Conservation (phyloP, 2,113 vertebrate species). For the Callospermophilus lateralis region DNA sequence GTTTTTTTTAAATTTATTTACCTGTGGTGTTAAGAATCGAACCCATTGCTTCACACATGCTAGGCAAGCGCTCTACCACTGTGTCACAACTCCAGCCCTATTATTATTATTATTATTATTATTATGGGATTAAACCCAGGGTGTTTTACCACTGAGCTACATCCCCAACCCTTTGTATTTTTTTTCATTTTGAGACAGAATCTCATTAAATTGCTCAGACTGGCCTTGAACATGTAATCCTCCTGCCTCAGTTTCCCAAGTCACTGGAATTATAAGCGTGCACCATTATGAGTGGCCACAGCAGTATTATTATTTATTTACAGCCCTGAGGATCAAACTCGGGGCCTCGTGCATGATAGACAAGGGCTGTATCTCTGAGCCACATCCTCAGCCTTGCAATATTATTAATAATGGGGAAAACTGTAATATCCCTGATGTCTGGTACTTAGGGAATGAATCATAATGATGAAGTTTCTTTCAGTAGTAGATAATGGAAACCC, state of each 20-base stretch:
- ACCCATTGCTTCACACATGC: too few relatives aligned
- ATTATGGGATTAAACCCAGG: too few relatives aligned
- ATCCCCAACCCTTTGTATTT: background rate
- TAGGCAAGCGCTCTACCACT: too few relatives aligned
- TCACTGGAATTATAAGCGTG: background rate
- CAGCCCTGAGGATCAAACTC: background rate
- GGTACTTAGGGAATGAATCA: background rate
- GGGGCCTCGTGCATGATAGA: background rate
- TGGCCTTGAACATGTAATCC: background rate
- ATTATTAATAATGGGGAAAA: slow-evolving; percentile 15
- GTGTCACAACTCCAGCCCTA: too few relatives aligned
- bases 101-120: too few relatives aligned
- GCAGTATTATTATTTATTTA: too few relatives aligned
- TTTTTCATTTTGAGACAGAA: background rate
- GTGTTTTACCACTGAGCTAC: background rate
- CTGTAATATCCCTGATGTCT: background rate
- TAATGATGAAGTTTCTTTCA: background rate
- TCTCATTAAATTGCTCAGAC: background rate
- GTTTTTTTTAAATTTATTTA: too few relatives aligned
- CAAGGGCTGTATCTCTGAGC: background rate
- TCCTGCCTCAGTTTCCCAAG: background rate
- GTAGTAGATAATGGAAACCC: background rate
- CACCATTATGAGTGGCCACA: too few relatives aligned
- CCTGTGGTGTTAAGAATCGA: too few relatives aligned
- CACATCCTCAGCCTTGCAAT: background rate